Conservation (phyloP, 2,797 vertebrate species). For the Enteromius unitaeniatus region DNA sequence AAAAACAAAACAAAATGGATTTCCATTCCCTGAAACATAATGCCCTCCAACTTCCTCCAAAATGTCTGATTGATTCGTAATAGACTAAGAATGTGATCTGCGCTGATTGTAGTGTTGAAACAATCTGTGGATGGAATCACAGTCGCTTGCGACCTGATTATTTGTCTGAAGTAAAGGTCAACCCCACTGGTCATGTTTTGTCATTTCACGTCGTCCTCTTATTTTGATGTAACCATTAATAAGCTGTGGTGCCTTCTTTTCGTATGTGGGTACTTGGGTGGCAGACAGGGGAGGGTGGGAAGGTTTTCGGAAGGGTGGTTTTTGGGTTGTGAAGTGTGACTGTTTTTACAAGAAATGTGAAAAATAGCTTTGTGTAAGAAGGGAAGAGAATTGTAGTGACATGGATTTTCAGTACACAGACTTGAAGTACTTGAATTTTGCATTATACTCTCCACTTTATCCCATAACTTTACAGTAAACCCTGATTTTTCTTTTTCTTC, state of each 20-base stretch:
- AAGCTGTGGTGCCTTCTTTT: conserved; percentile 93
- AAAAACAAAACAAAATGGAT: conserved; percentile 15
- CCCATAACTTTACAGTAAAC: conserved; percentile 45
- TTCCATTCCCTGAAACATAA: conserved; percentile 27
- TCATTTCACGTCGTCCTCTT: conserved; percentile 72
- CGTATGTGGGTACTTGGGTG: conserved; percentile 72
- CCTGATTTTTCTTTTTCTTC: conserved; percentile 46
- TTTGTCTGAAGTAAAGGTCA: conserved; percentile 33
- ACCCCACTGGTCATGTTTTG: conserved; percentile 58
- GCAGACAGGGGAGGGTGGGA: conserved; percentile 41
- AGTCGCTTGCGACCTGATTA: conserved; percentile 37
- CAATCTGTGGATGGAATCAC: conserved; percentile 37
- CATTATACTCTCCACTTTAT: conserved; percentile 43
- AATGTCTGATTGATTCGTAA: conserved; percentile 43
- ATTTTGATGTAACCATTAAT: conserved; percentile 79
- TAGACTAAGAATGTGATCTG: conserved; percentile 36
- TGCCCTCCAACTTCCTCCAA: conserved; percentile 40
- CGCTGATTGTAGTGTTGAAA: conserved; percentile 18
- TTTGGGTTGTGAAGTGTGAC: conserved; percentile 73
- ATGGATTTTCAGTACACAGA: conserved; percentile 43
- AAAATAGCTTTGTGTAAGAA: conserved; percentile 60
- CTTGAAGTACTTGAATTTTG: conserved; percentile 55
- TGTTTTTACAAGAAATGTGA: conserved; percentile 69
- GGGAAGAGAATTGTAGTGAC: conserved; percentile 47
- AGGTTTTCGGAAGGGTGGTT: conserved; percentile 46